Percentiles rank a stretch among this genome's conserved stretches.
phyloP scores from a whole-genome alignment of 2,113 vertebrate species.

The Odontophorus gujanensis region DNA sequence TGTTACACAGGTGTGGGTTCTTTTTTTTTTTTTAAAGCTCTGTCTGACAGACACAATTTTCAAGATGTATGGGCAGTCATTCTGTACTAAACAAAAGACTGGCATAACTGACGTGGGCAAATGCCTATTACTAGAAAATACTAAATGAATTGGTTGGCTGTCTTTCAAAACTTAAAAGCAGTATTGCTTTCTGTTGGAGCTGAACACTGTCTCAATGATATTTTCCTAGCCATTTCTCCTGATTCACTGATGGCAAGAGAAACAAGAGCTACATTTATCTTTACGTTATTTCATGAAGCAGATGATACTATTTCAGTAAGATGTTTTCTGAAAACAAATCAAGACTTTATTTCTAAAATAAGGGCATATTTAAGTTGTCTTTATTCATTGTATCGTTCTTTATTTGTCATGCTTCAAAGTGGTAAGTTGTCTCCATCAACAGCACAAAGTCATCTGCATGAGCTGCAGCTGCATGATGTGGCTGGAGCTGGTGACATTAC shows the following conservation, averaged over 20 bases:
- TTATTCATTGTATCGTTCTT: neutral
- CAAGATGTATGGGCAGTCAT: neutral
- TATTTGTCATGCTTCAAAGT: neutral
- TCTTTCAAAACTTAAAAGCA: conserved; percentile 38
- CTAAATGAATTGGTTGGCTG: conserved; percentile 13
- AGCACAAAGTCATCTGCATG: neutral
- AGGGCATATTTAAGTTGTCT: neutral
- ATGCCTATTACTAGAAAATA: conserved; percentile 31
- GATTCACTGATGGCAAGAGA: neutral
- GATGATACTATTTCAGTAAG: neutral
- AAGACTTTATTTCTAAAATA: neutral
- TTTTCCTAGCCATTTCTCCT: neutral
- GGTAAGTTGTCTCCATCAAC: neutral
- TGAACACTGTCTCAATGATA: neutral
- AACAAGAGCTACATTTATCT: neutral
- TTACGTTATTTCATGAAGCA: neutral
- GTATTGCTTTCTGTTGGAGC: neutral
- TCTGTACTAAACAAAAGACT: conserved; percentile 18
- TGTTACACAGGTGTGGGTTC: neutral
- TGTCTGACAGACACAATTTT: neutral
- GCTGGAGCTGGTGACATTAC: neutral
- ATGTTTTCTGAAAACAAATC: neutral
- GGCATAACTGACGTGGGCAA: neutral
- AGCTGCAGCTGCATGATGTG: neutral
- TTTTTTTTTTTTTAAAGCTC: neutral